These are phyloP conservation scores for Lordiphosa mommai DNA, from an alignment of 1,140 invertebrate species.

Conservation along the genomic window DNA sequence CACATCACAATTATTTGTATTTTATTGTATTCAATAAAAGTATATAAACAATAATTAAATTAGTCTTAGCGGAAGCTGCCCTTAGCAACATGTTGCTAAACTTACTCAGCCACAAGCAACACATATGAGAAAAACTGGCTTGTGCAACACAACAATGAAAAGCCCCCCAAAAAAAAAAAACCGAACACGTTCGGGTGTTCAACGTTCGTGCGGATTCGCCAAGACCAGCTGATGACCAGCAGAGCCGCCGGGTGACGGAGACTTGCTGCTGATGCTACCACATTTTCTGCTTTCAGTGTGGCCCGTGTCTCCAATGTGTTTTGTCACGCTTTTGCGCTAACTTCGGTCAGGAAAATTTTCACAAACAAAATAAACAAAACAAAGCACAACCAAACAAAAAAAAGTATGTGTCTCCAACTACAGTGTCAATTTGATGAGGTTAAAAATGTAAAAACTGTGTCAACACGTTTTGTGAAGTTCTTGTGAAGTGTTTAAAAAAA, in stretches of 20 bases:
- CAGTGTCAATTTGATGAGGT: constrained; percentile 27
- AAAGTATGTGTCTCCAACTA: constrained; percentile 56
- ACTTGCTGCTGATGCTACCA: constrained; percentile 74
- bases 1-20: too few species aligned
- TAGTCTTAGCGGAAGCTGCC: constrained; percentile 20
- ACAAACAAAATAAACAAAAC: constrained; percentile 2
- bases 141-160: constrained; percentile 29
- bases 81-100: constrained; percentile 36
- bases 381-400: constrained; percentile 16
- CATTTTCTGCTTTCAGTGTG: constrained; percentile 68
- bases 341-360: constrained; percentile 25
- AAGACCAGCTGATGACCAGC: constrained; percentile 63
- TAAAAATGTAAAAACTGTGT: constrained; percentile 31
- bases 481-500: constrained; percentile 40
- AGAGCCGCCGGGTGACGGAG: constrained; percentile 46
- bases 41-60: not conserved
- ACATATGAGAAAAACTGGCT: constrained; percentile 44
- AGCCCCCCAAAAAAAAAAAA: constrained; percentile 22
- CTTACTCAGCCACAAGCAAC: not conserved
- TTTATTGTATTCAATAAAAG: not conserved
- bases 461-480: constrained; percentile 26
- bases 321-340: constrained; percentile 69
- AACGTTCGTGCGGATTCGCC: constrained; percentile 1
- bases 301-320: constrained; percentile 76
- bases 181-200: constrained; percentile 10